Evolutionary conservation across 2,888 invertebrate species (phyloP).

Genomic region (Agrochola lota): DNA sequence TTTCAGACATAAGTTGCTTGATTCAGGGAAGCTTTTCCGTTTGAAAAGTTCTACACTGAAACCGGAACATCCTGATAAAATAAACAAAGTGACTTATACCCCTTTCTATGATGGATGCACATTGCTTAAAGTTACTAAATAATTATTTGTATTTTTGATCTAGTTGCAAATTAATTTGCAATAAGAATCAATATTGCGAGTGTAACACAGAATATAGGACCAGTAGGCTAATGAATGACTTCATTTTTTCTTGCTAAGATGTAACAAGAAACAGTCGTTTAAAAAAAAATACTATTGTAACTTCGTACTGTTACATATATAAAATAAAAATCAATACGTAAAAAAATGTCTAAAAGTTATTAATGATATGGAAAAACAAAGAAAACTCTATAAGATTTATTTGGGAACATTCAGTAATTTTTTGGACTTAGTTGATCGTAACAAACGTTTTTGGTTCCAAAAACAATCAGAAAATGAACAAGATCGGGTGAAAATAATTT

Average conservation of each 20-base stretch:
- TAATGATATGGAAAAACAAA: neutral
- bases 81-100: neutral
- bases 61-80: neutral
- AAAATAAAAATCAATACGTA: neutral
- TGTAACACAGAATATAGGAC: neutral
- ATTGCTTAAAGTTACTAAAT: neutral
- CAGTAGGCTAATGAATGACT: too few species aligned
- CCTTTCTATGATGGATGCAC: neutral
- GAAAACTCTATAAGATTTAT: neutral
- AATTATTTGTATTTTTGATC: neutral
- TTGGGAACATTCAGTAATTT: neutral
- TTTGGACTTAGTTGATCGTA: neutral
- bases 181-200: neutral
- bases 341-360: neutral
- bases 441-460: neutral
- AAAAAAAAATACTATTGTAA: too few species aligned
- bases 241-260: neutral
- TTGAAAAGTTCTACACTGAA: neutral
- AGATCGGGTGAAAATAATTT: neutral
- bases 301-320: neutral
- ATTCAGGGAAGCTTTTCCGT: neutral
- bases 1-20: neutral
- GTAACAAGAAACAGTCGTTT: neutral
- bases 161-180: neutral
- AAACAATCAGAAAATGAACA: neutral